phyloP scores from a whole-genome alignment of 2,797 vertebrate genomes.

The Crotalus adamanteus region DNA sequence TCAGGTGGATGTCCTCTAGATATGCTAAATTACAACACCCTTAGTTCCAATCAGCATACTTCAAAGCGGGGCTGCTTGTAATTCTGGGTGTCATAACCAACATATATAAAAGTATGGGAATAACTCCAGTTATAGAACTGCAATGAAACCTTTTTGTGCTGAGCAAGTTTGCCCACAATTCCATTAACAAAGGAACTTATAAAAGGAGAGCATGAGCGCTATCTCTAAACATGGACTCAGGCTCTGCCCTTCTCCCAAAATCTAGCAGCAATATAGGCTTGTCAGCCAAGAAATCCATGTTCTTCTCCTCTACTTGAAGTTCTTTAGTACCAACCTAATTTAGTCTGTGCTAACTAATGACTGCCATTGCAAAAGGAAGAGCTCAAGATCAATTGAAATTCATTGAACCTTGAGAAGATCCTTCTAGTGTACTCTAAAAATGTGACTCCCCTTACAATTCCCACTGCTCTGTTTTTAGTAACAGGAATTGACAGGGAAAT shows the following conservation, averaged over 20 bases:
- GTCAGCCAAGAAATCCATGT: background rate
- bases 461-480: conserved; percentile 49
- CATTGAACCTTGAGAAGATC: background rate
- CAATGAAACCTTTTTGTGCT: background rate
- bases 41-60: background rate
- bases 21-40: background rate
- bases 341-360: conserved; percentile 39
- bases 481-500: conserved; percentile 57
- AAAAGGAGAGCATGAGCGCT: background rate
- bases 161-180: background rate
- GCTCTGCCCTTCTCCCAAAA: background rate
- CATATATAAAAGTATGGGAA: background rate
- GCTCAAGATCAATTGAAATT: conserved; percentile 56
- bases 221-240: background rate
- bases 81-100: background rate
- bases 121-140: background rate
- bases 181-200: background rate
- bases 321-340: conserved; percentile 34
- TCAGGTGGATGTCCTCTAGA: background rate
- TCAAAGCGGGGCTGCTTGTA: background rate
- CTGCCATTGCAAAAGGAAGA: conserved; percentile 14
- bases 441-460: conserved; percentile 4
- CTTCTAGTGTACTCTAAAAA: conserved; percentile 23
- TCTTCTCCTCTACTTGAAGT: rapidly evolving
- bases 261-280: background rate